Evolutionary conservation across 2,797 vertebrate species (phyloP).

Genomic region (Trichosurus vulpecula): DNA sequence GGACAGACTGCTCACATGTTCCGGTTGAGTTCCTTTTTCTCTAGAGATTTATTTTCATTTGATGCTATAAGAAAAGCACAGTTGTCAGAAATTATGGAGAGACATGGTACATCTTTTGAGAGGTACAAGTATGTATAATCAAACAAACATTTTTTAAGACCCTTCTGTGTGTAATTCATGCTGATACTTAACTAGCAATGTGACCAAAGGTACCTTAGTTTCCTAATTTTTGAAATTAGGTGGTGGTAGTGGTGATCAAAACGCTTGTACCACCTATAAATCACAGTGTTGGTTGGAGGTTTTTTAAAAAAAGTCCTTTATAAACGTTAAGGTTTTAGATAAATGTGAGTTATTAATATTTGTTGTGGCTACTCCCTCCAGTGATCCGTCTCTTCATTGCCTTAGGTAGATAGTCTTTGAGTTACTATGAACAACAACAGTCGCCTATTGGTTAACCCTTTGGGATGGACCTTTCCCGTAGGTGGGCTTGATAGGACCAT

Average conservation of each 20-base stretch:
- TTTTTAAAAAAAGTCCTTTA: neutral
- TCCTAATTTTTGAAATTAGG: neutral
- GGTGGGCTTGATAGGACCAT: neutral
- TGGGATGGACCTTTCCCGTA: neutral
- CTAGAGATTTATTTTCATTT: neutral
- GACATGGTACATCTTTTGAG: neutral
- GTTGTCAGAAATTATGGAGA: neutral
- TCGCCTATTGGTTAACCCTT: neutral
- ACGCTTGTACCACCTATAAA: neutral
- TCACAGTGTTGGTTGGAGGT: neutral
- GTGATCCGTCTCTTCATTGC: neutral
- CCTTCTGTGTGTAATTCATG: neutral
- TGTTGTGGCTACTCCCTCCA: neutral
- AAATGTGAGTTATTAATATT: neutral
- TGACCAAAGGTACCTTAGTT: neutral
- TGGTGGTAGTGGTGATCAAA: neutral
- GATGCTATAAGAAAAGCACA: neutral
- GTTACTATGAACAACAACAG: neutral
- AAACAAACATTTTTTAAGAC: neutral
- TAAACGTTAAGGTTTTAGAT: neutral
- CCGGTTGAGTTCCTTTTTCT: neutral
- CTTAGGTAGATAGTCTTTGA: neutral
- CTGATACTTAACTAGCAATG: neutral
- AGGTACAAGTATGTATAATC: neutral
- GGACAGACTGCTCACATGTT: neutral